Base-by-base conservation (phyloP, 2,888 invertebrate species). In the Pecten maximus region DNA sequence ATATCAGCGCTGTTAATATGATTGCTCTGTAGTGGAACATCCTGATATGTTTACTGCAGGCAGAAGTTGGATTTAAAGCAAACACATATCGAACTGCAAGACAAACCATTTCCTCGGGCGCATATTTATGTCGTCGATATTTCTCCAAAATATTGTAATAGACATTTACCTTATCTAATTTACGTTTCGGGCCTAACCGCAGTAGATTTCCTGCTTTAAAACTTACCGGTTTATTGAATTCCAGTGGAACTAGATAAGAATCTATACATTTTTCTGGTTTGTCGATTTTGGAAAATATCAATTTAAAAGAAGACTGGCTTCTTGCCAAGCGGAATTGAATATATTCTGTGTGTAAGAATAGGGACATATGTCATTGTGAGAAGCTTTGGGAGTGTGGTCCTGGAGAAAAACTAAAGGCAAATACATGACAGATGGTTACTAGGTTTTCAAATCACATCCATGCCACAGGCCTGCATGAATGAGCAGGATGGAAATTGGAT, bases 191-290 rank as follows among this genome's bases (percentile, higher is more conserved):
- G 74, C 35, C 74, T 74, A 74, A 19, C 35, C 74, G 35, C 28
- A 74, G 74, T 35, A 74, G 74, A 35, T 74, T 74, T 74, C 23
- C 28, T 74, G 74, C 74, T 74, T 74, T 74, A 28, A 74, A 74
- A 6, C 74, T 10, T 74, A 35, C 74, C 74, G 10, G 74, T 74
- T 74, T 74, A 74, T 74, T 74, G 74, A 74, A 74, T 74, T 74
- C 35, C 35, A 12, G 35, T 35, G 74, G 23, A 74, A 74, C 74
- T 74, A 74, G 35, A 74, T 74, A 74, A 74, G 74, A 74, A 74
- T 74, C 74, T 74, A 74, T 74, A 74, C 35, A 35, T 74, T 74
- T 74, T 74, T 74, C 74, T 74, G 74, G 74, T 74, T 74, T 74
- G 74, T 35, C 74, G 74, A 74, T 74, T 74, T 74, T 35, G 74